These are phyloP conservation scores for Taenioides sp. DNA, from an alignment of 2,797 vertebrate genomes.

Conservation along the genomic window DNA sequence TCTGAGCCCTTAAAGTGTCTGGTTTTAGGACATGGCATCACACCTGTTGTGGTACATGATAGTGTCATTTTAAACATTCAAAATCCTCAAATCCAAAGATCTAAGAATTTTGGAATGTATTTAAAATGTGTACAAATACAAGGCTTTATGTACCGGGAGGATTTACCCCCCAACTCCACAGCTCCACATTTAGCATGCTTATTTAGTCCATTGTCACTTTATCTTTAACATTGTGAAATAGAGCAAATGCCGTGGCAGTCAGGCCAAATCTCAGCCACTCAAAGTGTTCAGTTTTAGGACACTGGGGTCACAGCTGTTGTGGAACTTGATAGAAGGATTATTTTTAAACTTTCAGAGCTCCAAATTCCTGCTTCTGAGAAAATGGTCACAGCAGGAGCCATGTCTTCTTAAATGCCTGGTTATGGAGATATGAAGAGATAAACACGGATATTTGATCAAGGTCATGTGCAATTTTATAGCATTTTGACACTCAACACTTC, in stretches of 20 bases:
- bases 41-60: conserved; percentile 87
- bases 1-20: conserved; percentile 91
- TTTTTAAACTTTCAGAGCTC: conserved; percentile 99
- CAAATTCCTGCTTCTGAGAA: conserved; percentile 97
- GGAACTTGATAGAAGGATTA: conserved; percentile 99
- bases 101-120: neutral
- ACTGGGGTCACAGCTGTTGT: conserved; percentile 99
- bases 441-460: conserved; percentile 79
- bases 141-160: neutral
- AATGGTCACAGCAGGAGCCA: conserved; percentile 88
- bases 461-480: conserved; percentile 15
- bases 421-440: conserved; percentile 93
- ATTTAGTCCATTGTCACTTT: neutral
- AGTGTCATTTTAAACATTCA: neutral
- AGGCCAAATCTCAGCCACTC: conserved; percentile 73
- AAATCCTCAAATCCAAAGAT: neutral
- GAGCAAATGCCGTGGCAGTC: conserved; percentile 40
- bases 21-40: conserved; percentile 99
- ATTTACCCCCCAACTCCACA: neutral
- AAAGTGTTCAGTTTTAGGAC: conserved; percentile 99
- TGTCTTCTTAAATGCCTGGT: conserved; percentile 89
- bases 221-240: conserved; percentile 7
- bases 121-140: neutral
- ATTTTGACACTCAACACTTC: conserved; percentile 19
- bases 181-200: conserved; percentile 4